These are phyloP conservation scores for Notodonta dromedarius DNA, from an alignment of 2,888 invertebrate species.

Conservation along the genomic window DNA sequence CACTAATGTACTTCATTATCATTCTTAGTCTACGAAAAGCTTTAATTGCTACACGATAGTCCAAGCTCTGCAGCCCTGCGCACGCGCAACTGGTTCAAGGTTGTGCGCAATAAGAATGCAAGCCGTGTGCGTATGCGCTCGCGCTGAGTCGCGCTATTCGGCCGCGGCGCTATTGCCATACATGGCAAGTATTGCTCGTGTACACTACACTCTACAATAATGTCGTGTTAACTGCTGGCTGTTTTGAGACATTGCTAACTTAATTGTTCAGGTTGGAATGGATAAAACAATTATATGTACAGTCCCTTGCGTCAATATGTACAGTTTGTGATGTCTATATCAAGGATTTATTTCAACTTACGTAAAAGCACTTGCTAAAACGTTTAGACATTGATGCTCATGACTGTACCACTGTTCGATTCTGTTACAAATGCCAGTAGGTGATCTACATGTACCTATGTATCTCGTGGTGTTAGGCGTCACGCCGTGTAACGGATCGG, in stretches of 20 bases:
- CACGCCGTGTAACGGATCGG: constrained; percentile 40
- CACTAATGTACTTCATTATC: too few relatives aligned
- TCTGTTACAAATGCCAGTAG: constrained; percentile 7
- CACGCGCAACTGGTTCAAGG: constrained; percentile 59
- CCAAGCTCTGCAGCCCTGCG: constrained; percentile 32
- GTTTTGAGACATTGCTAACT: neutral
- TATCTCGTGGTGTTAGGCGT: constrained; percentile 28
- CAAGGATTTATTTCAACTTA: too few relatives aligned
- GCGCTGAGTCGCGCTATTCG: constrained; percentile 47
- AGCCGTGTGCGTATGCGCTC: constrained; percentile 29
- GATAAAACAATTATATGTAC: too few relatives aligned
- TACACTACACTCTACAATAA: neutral
- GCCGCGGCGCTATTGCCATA: constrained; percentile 30
- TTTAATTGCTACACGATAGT: too few relatives aligned
- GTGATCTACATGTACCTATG: constrained; percentile 11
- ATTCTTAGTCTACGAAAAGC: too few relatives aligned
- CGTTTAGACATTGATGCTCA: too few relatives aligned
- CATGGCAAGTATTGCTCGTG: constrained; percentile 17
- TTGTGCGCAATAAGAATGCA: constrained; percentile 39
- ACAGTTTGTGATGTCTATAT: too few relatives aligned
- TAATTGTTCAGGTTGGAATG: neutral
- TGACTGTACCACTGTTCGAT: too few relatives aligned
- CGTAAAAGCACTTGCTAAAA: too few relatives aligned
- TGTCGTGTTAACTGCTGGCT: constrained; percentile 3
- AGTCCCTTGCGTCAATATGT: too few relatives aligned